phyloP scores from a whole-genome alignment of 2,113 vertebrate species.

The Burhinus bistriatus region DNA sequence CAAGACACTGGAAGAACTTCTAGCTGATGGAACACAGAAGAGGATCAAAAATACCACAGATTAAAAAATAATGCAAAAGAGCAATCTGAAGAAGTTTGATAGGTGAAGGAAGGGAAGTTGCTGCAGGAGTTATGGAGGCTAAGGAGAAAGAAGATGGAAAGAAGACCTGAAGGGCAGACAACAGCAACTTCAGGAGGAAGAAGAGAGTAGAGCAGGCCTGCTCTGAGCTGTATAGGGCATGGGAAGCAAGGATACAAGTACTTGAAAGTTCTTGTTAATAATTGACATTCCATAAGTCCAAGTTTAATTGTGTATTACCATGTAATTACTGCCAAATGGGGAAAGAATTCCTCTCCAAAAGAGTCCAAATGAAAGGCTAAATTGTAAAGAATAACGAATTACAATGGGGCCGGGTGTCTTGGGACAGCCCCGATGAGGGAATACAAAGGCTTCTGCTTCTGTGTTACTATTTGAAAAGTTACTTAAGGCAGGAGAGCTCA shows the following conservation, averaged over 20 bases:
- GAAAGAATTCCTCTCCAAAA: not conserved
- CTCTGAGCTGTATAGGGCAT: not conserved
- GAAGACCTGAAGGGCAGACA: not conserved
- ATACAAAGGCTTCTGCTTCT: not conserved
- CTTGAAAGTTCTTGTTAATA: not conserved
- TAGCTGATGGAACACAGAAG: not conserved
- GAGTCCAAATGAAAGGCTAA: not conserved
- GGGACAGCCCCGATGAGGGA: not conserved
- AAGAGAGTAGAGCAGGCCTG: not conserved
- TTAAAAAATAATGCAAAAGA: not conserved
- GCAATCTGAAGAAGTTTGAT: not conserved
- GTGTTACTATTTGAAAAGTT: not conserved
- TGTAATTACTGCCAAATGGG: not conserved
- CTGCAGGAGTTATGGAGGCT: not conserved
- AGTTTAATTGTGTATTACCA: not conserved
- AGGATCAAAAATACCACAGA: not conserved
- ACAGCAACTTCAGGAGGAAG: not conserved
- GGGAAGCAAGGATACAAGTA: not conserved
- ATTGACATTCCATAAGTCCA: not conserved
- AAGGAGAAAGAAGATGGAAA: not conserved
- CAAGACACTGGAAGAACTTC: not conserved
- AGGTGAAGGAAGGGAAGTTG: not conserved
- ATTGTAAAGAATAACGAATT: not conserved
- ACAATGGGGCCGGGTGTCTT: not conserved
- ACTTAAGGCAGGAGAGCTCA: not conserved